These are phyloP conservation scores for Tursiops truncatus DNA, from an alignment of 2,113 vertebrate genomes.

Conservation along the genomic window DNA sequence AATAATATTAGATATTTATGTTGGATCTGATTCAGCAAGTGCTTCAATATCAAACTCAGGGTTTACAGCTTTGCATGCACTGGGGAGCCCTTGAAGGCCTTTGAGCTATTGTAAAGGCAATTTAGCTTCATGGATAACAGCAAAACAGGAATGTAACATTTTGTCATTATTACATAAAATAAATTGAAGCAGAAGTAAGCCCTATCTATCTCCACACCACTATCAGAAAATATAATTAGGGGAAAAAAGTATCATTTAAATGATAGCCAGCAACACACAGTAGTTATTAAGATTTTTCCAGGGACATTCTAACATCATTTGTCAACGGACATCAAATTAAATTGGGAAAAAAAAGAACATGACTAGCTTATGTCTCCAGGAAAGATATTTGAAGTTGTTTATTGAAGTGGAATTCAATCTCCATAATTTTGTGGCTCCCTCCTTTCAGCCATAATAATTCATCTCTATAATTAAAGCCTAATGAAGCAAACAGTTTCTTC, in stretches of 20 bases:
- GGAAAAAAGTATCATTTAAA: slow-evolving; percentile 62
- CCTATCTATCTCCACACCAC: slow-evolving; percentile 45
- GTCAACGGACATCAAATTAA: slow-evolving; percentile 75
- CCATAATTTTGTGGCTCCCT: slow-evolving; percentile 79
- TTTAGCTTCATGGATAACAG: slow-evolving; percentile 23
- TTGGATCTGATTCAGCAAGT: not conserved
- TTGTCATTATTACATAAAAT: slow-evolving; percentile 65
- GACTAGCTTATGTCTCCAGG: slow-evolving; percentile 71
- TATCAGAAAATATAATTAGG: slow-evolving; percentile 69
- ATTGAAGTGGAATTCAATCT: slow-evolving; percentile 85
- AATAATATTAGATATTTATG: not conserved
- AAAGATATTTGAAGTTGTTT: slow-evolving; percentile 81
- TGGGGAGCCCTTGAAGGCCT: not conserved
- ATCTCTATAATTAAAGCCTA: slow-evolving; percentile 86
- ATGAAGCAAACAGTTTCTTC: slow-evolving; percentile 81
- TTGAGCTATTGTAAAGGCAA: slow-evolving; percentile 28
- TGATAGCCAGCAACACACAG: slow-evolving; percentile 51
- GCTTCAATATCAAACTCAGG: not conserved
- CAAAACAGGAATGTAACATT: slow-evolving; percentile 43
- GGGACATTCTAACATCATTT: slow-evolving; percentile 63
- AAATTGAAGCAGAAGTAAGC: slow-evolving; percentile 47
- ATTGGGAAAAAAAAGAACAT: slow-evolving; percentile 71
- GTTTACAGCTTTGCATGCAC: not conserved
- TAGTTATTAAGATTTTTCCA: slow-evolving; percentile 61
- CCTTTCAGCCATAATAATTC: slow-evolving; percentile 81